A percentile compares a stretch with the other conserved stretches of the same genome.
Evolutionary conservation across 2,797 vertebrate species (phyloP).

Genomic region (Ptychobarbus kaznakovi): DNA sequence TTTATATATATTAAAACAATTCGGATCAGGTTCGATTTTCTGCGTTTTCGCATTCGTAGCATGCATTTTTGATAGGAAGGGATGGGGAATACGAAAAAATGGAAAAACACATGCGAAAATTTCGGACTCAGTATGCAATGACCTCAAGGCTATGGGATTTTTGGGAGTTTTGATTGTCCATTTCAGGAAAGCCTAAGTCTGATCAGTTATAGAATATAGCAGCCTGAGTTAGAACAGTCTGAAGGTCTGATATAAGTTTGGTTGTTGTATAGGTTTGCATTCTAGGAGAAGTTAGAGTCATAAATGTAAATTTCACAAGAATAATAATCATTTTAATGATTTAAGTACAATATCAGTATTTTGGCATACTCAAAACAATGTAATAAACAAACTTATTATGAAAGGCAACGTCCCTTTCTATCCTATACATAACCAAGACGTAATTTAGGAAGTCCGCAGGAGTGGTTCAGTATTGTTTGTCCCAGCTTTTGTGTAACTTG

Average conservation of each 20-base stretch:
- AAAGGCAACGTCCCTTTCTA: not conserved
- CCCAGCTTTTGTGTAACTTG: slow-evolving; percentile 73
- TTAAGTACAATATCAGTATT: not conserved
- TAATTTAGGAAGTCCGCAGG: slow-evolving; percentile 57
- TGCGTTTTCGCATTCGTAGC: no score
- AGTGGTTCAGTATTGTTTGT: slow-evolving; percentile 67
- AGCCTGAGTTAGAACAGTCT: not conserved
- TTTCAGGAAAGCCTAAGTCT: not conserved
- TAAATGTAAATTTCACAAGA: not conserved
- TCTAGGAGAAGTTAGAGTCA: not conserved
- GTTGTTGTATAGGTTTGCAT: not conserved
- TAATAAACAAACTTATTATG: not conserved
- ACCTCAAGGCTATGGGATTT: not conserved
- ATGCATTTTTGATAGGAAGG: no score
- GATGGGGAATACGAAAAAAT: no score
- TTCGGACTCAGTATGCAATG: no score
- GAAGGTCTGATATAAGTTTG: not conserved
- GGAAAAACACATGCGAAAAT: no score
- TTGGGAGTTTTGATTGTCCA: not conserved
- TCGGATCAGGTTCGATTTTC: no score
- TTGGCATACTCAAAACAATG: not conserved
- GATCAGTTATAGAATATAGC: not conserved
- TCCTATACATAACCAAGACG: not conserved
- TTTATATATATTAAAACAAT: no score
- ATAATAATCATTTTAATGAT: not conserved